Evolutionary conservation across 2,797 vertebrate genomes (phyloP), one percentile per base, ranked within the genome.

Genomic region (Macropodus opercularis): DNA sequence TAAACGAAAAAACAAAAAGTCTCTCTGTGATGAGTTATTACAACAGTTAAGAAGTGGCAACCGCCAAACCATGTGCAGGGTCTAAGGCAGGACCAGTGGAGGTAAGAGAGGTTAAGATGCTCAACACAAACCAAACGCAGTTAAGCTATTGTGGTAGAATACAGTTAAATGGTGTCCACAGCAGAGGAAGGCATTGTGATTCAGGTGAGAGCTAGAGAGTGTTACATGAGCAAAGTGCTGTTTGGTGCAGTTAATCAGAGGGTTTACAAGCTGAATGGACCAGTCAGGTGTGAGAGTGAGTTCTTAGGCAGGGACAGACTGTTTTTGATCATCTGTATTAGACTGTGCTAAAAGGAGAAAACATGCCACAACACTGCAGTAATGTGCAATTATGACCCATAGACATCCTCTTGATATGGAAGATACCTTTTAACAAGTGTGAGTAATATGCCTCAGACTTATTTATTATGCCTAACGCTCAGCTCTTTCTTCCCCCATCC

Each of bases 321-420:
- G 31, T 24, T 74, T 14, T 32, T 14, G 12, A 32, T 5, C 13
- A 10, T 5, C 31, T 23, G 57, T 62, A 31, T 65, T 66, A 32
- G 36, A 42, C 58, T 70, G 49, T 22, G 31, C 46, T 55, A 4
- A 6, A n/a, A 56, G 41, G 40, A 73, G 51, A 53, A 56, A 36
- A 55, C 69, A 85, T 80, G 77, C 72, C 52, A 55, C 78, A 70
- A 62, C 68, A 58, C 61, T 60, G 54, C 77, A 67, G 71, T 51
- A 23, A 62, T 47, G 31, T 76, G 58, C 69, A 55, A 40, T 18
- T 53, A 75, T 73, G 64, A 72, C 17, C 63, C 54, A 55, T n/a
- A 44, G 43, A 77, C 18, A 44, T 72, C 59, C 56, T 63, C 53
- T 69, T 42, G 26, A 75, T 69, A 32, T 55, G 43, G 53, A 67